A percentile compares a stretch with the other conserved stretches of the same genome.
Conservation (phyloP, 2,888 invertebrate genomes). For the Pollenia labialis region DNA sequence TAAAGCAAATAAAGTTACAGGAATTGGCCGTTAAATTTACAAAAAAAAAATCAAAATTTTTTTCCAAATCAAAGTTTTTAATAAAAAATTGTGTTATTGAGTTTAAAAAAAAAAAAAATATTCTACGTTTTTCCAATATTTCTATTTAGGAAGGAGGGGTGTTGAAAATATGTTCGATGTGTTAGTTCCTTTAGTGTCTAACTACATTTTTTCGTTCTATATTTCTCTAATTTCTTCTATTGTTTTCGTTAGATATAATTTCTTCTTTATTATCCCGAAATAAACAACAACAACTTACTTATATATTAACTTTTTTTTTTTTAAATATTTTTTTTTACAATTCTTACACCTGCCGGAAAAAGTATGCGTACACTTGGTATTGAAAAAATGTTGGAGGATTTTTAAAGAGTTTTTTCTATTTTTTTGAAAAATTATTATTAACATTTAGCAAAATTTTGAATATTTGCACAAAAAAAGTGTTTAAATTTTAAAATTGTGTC, state of each 20-base stretch:
- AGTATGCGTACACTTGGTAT: slow-evolving; percentile 31
- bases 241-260: slow-evolving; percentile 39
- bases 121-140: slow-evolving; percentile 71
- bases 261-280: slow-evolving; percentile 42
- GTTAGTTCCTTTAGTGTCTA: slow-evolving; percentile 72
- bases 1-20: slow-evolving; percentile 78
- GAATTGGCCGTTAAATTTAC: slow-evolving; percentile 81
- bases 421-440: too few species aligned
- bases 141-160: slow-evolving; percentile 81
- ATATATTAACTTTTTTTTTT: slow-evolving; percentile 37
- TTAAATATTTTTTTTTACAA: neutral
- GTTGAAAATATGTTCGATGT: slow-evolving; percentile 80
- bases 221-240: slow-evolving; percentile 51
- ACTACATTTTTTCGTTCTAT: slow-evolving; percentile 29
- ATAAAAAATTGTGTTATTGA: slow-evolving; percentile 41
- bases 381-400: neutral
- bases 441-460: too few species aligned
- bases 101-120: slow-evolving; percentile 68
- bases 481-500: too few species aligned
- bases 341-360: slow-evolving; percentile 41
- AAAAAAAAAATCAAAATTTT: slow-evolving; percentile 62
- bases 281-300: slow-evolving; percentile 12
- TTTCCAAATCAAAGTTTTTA: slow-evolving; percentile 58
- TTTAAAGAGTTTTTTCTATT: neutral
- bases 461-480: too few species aligned